Conservation (phyloP, 2,113 vertebrate genomes). For the Ellobius talpinus region DNA sequence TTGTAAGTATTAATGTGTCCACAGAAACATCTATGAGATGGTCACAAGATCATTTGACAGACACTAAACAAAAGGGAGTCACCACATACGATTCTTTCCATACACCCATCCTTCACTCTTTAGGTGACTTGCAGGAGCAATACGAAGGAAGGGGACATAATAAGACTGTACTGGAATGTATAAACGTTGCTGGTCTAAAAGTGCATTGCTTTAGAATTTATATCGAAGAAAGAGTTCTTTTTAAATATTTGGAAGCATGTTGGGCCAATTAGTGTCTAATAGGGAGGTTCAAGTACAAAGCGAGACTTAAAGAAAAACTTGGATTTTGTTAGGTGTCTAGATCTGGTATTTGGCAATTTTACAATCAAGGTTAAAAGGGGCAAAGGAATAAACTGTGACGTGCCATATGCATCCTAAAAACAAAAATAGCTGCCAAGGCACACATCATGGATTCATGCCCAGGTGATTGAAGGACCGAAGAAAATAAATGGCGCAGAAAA, state of each 20-base stretch:
- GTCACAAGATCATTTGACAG: background rate
- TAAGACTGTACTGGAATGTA: background rate
- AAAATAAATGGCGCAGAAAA: background rate
- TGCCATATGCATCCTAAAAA: background rate
- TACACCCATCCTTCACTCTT: background rate
- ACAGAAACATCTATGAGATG: background rate
- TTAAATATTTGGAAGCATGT: background rate
- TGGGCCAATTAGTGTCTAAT: background rate
- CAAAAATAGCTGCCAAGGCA: background rate
- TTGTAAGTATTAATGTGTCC: background rate
- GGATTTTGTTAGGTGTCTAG: background rate
- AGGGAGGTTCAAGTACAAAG: background rate
- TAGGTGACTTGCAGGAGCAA: background rate
- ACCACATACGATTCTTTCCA: background rate
- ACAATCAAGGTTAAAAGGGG: background rate
- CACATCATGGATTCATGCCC: background rate
- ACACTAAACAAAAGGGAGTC: background rate
- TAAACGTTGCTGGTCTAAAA: background rate
- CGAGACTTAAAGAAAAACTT: background rate
- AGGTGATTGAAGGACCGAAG: background rate
- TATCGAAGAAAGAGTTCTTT: background rate
- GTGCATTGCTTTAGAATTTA: background rate
- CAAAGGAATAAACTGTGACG: background rate
- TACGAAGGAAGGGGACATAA: background rate
- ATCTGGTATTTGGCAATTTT: background rate